Conservation (phyloP, 2,797 vertebrate genomes). For the Notolepis coatsorum region DNA sequence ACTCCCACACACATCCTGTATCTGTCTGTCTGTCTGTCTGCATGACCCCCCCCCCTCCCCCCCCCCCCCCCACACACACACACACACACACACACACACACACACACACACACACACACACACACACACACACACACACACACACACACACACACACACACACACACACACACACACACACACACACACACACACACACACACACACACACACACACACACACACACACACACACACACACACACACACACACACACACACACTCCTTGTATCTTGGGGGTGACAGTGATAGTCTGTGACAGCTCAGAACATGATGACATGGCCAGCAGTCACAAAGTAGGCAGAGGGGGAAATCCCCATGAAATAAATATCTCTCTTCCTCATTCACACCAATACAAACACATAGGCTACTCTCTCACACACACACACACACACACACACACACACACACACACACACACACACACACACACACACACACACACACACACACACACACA, state of each 20-base stretch:
- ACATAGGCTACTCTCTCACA: conserved; percentile 4
- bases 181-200: conserved; percentile 8
- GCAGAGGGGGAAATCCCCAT: conserved; percentile 57
- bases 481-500: conserved; percentile 6
- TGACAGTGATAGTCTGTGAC: conserved; percentile 58
- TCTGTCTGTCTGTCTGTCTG: no score
- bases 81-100: conserved; percentile 1
- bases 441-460: background rate
- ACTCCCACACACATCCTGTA: no score
- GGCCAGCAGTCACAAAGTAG: conserved; percentile 29
- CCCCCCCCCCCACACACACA: conserved; percentile 8
- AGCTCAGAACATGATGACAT: conserved; percentile 58
- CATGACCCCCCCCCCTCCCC: conserved; percentile 6
- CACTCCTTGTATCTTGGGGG: conserved; percentile 6
- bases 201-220: background rate
- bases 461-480: background rate
- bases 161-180: background rate
- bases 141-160: conserved; percentile 19
- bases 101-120: background rate
- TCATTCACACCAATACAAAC: no score
- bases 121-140: background rate
- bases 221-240: background rate
- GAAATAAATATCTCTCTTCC: conserved; percentile 69
- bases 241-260: conserved; percentile 8
- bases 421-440: conserved; percentile 1